A percentile compares a stretch with the other conserved stretches of the same genome.
Conservation (phyloP, 2,113 vertebrate species). For the Etheostoma cragini region DNA sequence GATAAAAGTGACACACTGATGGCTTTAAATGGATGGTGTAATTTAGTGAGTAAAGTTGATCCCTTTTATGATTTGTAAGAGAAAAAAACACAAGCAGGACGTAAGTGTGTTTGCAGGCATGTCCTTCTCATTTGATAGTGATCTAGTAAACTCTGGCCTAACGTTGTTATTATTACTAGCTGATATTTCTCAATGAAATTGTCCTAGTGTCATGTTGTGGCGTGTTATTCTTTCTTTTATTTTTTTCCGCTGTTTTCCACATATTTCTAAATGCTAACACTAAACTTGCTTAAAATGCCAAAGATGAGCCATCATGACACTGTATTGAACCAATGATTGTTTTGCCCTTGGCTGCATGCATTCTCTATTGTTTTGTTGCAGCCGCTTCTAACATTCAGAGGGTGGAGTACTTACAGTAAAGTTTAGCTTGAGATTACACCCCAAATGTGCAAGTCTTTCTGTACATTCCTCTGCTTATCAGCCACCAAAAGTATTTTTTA, state of each 20-base stretch:
- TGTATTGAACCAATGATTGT: background rate
- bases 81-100: background rate
- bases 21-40: slow-evolving; percentile 10
- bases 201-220: background rate
- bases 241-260: background rate
- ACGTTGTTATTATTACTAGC: background rate
- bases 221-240: background rate
- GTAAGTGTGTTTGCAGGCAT: background rate
- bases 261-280: background rate
- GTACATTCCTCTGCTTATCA: no score
- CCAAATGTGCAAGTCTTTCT: no score
- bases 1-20: slow-evolving; percentile 10
- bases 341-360: background rate
- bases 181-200: slow-evolving; percentile 4
- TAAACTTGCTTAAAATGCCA: background rate
- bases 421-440: no score
- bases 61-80: background rate
- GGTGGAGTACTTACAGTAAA: background rate
- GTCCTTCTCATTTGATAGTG: background rate
- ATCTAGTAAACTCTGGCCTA: background rate
- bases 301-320: background rate
- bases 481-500: no score
- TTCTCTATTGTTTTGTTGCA: background rate
- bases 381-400: background rate
- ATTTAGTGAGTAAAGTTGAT: background rate